phyloP scores from a whole-genome alignment of 1,140 invertebrate species.

The Philaenus spumarius region DNA sequence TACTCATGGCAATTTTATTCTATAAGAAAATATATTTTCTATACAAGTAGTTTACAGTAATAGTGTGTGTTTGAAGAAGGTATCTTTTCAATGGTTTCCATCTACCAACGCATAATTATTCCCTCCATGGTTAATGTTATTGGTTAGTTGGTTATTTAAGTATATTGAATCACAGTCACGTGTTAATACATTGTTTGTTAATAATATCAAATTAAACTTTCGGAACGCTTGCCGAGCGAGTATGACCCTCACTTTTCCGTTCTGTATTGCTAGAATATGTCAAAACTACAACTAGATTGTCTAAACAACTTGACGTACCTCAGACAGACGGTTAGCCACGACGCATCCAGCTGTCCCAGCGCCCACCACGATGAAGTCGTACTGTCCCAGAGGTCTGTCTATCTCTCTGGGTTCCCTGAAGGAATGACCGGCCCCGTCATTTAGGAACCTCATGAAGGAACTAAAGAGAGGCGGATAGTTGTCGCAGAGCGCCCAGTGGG shows the following conservation, averaged over 20 bases:
- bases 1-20: too few relatives aligned
- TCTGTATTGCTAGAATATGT: not conserved
- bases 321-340: conserved; percentile 16
- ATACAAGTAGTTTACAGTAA: too few relatives aligned
- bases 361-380: conserved; percentile 23
- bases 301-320: too few relatives aligned
- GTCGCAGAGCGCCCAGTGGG: not conserved
- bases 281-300: too few relatives aligned
- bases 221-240: not conserved
- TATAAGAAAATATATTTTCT: too few relatives aligned
- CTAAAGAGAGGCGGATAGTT: conserved; percentile 5
- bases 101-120: too few relatives aligned
- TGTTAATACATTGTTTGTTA: too few relatives aligned
- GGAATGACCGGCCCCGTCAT: not conserved
- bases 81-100: too few relatives aligned
- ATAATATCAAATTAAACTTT: not conserved
- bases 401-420: conserved; percentile 3
- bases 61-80: too few relatives aligned
- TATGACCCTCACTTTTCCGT: not conserved
- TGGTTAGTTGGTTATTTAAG: too few relatives aligned
- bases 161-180: too few relatives aligned
- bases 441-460: conserved; percentile 3
- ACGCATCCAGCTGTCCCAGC: conserved; percentile 22
- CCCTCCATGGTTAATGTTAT: too few relatives aligned
- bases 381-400: not conserved